Evolutionary conservation across 2,888 invertebrate species (phyloP).

Genomic region (Thecophora atra): DNA sequence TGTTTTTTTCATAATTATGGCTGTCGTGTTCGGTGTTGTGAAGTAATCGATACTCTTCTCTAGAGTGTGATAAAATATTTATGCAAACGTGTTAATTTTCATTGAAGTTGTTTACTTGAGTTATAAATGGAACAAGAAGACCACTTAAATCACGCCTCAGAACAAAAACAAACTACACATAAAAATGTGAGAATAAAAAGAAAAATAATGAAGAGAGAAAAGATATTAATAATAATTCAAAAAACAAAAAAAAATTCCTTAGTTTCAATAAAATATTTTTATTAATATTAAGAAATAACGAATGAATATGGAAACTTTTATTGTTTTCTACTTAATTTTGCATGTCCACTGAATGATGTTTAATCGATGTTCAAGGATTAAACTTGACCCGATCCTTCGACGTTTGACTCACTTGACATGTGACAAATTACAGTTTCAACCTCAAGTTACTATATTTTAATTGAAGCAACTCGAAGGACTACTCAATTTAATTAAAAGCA

Average conservation of each 20-base stretch:
- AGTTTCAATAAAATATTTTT: background rate
- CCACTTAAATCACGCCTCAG: background rate
- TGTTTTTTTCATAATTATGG: background rate
- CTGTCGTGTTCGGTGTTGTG: background rate
- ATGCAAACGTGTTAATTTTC: conserved; percentile 18
- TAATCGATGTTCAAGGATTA: too few species aligned
- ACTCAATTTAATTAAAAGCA: too few species aligned
- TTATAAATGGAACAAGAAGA: background rate
- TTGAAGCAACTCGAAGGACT: too few species aligned
- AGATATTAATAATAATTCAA: background rate
- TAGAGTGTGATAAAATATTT: background rate
- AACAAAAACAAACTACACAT: too few species aligned
- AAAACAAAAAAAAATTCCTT: background rate
- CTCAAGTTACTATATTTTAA: too few species aligned
- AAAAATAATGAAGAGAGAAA: background rate
- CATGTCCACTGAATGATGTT: too few species aligned
- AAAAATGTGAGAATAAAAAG: background rate
- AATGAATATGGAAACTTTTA: too few species aligned
- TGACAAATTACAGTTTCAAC: too few species aligned
- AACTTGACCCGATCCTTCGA: too few species aligned
- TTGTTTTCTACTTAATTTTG: too few species aligned
- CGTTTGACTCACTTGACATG: too few species aligned
- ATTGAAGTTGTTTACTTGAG: background rate
- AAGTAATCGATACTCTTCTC: background rate
- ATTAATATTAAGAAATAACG: too few species aligned